Evolutionary conservation across 2,113 vertebrate species (phyloP).

Genomic region (Ardeotis arabs): DNA sequence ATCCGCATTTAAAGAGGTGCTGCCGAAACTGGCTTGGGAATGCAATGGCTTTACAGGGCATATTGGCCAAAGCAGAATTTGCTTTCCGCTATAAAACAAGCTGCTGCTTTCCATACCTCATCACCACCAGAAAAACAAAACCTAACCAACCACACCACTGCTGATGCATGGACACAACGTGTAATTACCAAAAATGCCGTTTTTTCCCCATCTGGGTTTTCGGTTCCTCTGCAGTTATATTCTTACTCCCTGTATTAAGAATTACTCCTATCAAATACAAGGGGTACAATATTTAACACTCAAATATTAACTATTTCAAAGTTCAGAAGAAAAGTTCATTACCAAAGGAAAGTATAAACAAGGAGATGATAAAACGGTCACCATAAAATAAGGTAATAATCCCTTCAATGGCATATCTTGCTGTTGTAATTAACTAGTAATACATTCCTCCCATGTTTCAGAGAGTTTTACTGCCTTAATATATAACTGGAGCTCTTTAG

Average conservation of each 20-base stretch:
- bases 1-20: neutral
- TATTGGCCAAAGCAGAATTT: neutral
- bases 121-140: neutral
- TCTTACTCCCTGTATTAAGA: neutral
- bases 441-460: constrained; percentile 48
- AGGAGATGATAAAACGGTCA: constrained; percentile 29
- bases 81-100: neutral
- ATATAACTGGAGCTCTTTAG: constrained; percentile 33
- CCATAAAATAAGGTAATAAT: constrained; percentile 50
- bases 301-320: constrained; percentile 23
- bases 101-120: neutral
- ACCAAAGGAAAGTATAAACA: constrained; percentile 50
- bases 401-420: constrained; percentile 22
- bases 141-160: neutral
- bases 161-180: neutral
- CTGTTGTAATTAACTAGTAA: constrained; percentile 55
- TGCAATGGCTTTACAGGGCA: neutral
- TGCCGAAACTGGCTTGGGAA: constrained; percentile 4
- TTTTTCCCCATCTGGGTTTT: neutral
- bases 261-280: neutral
- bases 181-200: neutral
- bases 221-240: neutral
- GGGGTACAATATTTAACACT: neutral
- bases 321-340: constrained; percentile 10
- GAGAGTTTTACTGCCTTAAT: constrained; percentile 43